Evolutionary conservation across 2,113 vertebrate species (phyloP).

Genomic region (Aleadryas rufinucha): DNA sequence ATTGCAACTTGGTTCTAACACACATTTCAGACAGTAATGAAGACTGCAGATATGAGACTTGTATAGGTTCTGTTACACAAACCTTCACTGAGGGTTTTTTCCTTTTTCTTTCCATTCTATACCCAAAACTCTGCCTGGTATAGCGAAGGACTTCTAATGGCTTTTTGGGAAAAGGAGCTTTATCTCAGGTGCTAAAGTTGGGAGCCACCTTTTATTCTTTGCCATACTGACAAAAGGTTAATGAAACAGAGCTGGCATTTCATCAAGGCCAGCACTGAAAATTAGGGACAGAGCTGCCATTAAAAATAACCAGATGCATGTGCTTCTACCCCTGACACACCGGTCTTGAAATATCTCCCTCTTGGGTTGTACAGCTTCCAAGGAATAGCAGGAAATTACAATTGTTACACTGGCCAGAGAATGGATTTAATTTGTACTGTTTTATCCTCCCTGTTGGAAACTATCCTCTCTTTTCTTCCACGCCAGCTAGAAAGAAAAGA

Average conservation of each 20-base stretch:
- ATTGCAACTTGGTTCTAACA: conserved; percentile 38
- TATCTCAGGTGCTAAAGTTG: not conserved
- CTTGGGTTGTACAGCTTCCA: conserved; percentile 53
- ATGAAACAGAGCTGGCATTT: conserved; percentile 40
- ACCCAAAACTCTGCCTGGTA: not conserved
- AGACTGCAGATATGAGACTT: conserved; percentile 18
- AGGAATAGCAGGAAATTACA: conserved; percentile 67
- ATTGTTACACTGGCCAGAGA: conserved; percentile 60
- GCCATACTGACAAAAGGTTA: conserved; percentile 23
- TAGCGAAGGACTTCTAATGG: not conserved
- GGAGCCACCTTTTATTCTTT: not conserved
- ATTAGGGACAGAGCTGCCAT: conserved; percentile 53
- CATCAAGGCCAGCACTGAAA: conserved; percentile 32
- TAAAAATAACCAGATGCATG: conserved; percentile 62
- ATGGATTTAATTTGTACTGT: conserved; percentile 67
- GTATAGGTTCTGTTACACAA: not conserved
- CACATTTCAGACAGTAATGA: conserved; percentile 35
- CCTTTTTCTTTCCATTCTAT: not conserved
- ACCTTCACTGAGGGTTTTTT: not conserved
- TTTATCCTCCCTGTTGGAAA: conserved; percentile 63
- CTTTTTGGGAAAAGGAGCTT: not conserved
- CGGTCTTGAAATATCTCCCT: conserved; percentile 57
- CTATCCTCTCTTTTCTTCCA: conserved; percentile 32
- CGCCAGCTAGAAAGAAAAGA: not conserved
- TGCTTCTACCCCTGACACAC: conserved; percentile 44